phyloP scores from a whole-genome alignment of 2,888 invertebrate genomes.

The Luperina testacea region DNA sequence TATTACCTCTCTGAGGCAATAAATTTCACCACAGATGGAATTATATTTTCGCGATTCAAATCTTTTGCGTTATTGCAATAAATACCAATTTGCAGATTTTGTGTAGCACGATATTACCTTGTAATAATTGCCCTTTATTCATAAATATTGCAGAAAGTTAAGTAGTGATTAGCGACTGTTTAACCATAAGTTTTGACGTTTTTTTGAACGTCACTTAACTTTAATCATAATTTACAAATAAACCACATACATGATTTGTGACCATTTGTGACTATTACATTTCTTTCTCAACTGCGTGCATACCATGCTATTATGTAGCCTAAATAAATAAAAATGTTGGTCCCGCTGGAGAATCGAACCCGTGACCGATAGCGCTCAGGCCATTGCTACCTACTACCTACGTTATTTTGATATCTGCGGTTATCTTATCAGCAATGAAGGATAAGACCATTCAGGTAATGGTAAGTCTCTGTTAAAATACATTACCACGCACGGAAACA shows the following conservation, averaged over 20 bases:
- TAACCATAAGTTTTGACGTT: no score
- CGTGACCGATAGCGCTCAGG: no score
- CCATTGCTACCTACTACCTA: neutral
- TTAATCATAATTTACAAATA: no score
- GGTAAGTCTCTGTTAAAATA: no score
- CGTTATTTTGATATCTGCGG: neutral
- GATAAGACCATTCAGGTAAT: no score
- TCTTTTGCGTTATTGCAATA: constrained; percentile 55
- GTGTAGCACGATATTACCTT: constrained; percentile 24
- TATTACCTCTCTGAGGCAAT: constrained; percentile 40
- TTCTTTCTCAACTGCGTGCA: neutral
- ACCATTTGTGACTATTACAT: neutral
- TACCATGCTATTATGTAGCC: no score
- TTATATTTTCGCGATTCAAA: constrained; percentile 52
- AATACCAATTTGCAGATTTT: constrained; percentile 58
- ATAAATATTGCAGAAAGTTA: neutral
- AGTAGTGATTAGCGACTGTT: neutral
- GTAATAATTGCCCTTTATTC: constrained; percentile 15
- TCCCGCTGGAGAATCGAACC: no score
- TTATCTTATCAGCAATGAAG: neutral
- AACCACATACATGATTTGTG: no score
- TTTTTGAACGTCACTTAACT: no score
- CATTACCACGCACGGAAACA: no score
- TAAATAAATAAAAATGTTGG: no score
- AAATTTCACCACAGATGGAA: constrained; percentile 56